Base-by-base conservation (phyloP, 92 coral and sea anemone genomes). In the Galaxea fascicularis region DNA sequence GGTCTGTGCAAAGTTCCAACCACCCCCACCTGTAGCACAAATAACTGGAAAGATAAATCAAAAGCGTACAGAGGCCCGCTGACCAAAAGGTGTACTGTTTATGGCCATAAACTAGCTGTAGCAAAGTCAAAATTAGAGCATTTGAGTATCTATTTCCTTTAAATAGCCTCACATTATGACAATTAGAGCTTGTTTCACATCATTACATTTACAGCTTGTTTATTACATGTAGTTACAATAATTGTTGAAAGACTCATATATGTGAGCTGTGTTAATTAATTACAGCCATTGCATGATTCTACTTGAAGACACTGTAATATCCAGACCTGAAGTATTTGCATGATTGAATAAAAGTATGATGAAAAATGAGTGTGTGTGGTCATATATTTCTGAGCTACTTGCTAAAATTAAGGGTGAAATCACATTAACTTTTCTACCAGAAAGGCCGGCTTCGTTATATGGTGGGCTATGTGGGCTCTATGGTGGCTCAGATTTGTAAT, bases 1-100 rank as follows among this genome's bases (percentile, higher is more conserved):
- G 31, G 20, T 56, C 20, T 56, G n/a, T n/a, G n/a, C n/a, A n/a
- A 56, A 56, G 62, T 78, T 60, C 8, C 56, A 41, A 44, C 82
- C 59, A 24, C 71, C 82, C 14, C 58, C 82, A 62, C 39, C 82
- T 26, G 77, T 46, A 29, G 77, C 77, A 49, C 77, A 41, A 41
- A 72, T 41, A 24, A 72, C 57, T 10, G 28, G 10, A 6, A 47
- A 41, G 31, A 46, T 27, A 4, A 47, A 41, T 21, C 62, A 14
- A 41, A 78, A 78, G 72, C 62, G 82, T 28, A 65, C 59, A 11
- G 82, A 78, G 71, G 82, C 82, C 11, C 57, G 31, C 16, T 14
- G 82, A 27, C 82, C 82, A 54, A 74, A 74, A 74, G 51, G 29
- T 1, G 21, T 51, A 24, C 62, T 56, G 62, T 14, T 56, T 56